Conservation (phyloP, 2,113 vertebrate genomes). For the Chionomys nivalis region DNA sequence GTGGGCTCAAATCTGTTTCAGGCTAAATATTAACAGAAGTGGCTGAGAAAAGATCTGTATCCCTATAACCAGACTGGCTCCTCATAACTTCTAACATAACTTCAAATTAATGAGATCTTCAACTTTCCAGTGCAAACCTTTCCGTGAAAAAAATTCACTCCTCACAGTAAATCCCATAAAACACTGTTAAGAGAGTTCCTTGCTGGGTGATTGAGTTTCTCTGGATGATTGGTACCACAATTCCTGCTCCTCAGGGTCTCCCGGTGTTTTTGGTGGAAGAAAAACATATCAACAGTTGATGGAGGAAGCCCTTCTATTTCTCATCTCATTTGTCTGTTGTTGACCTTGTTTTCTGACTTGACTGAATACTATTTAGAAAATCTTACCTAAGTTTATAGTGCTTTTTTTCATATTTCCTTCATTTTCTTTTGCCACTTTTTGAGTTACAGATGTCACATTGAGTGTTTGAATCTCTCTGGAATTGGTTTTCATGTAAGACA, state of each 20-base stretch:
- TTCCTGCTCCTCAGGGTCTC: background rate
- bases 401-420: background rate
- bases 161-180: background rate
- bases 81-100: background rate
- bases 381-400: background rate
- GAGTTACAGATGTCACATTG: background rate
- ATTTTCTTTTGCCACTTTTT: background rate
- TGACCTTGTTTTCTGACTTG: background rate
- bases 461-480: background rate
- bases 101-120: background rate
- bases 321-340: background rate
- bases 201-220: background rate
- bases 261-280: background rate
- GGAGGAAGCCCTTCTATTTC: too few relatives aligned
- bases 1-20: background rate
- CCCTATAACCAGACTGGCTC: background rate
- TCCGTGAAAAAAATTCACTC: background rate
- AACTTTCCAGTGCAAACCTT: background rate
- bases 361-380: background rate
- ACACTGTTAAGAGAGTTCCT: background rate
- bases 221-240: background rate
- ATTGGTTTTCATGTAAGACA: background rate
- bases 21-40: background rate
- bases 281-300: background rate
- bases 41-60: too few relatives aligned